Conservation (phyloP, 2,113 vertebrate genomes). For the Petrocephalus microphthalmus region DNA sequence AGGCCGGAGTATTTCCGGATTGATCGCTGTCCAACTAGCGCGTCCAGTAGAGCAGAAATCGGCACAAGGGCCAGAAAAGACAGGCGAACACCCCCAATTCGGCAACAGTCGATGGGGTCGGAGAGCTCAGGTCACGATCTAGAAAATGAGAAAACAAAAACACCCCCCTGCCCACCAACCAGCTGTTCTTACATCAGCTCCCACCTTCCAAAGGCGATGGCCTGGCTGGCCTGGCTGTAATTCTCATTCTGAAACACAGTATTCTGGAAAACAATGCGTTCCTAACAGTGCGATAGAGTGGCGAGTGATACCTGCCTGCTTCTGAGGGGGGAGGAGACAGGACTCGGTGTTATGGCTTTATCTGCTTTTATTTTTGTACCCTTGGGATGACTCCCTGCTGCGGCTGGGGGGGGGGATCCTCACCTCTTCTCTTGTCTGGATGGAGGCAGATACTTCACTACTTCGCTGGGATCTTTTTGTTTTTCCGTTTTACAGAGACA, state of each 20-base stretch:
- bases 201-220: neutral
- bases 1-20: neutral
- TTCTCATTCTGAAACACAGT: neutral
- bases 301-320: neutral
- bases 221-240: neutral
- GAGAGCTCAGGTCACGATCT: neutral
- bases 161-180: neutral
- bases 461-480: neutral
- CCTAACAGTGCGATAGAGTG: neutral
- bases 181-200: neutral
- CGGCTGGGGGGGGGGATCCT: neutral
- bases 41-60: neutral
- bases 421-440: neutral
- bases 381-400: neutral
- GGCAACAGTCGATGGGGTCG: neutral
- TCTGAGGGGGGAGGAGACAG: neutral
- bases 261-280: neutral
- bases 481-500: neutral
- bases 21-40: neutral
- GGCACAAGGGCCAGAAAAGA: neutral
- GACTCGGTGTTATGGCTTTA: neutral
- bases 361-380: neutral
- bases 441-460: neutral
- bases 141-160: neutral
- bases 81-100: neutral